phyloP scores from a whole-genome alignment of 2,113 vertebrate genomes.

The Nyctereutes procyonoides region DNA sequence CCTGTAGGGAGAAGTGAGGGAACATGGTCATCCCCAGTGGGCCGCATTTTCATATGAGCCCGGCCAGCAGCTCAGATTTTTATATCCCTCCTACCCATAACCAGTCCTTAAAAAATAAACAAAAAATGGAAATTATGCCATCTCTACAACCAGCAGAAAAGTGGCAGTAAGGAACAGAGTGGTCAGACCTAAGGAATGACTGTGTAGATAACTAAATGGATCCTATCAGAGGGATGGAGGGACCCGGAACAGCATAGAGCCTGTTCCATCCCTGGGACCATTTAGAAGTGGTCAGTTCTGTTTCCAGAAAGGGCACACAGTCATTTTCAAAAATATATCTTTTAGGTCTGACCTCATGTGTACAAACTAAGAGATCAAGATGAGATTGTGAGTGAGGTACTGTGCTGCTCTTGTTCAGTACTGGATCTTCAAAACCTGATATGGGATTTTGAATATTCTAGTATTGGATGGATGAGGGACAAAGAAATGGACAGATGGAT shows the following conservation, averaged over 20 bases:
- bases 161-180: neutral
- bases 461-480: neutral
- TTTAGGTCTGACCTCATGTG: neutral
- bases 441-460: neutral
- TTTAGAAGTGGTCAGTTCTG: neutral
- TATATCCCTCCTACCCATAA: neutral
- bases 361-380: neutral
- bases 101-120: neutral
- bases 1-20: slow-evolving; percentile 83
- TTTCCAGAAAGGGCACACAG: neutral
- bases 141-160: neutral
- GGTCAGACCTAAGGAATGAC: neutral
- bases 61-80: fast-evolving
- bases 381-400: neutral
- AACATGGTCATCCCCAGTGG: fast-evolving
- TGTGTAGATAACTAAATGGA: neutral
- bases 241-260: neutral
- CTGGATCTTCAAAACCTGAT: neutral
- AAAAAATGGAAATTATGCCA: neutral
- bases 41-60: neutral
- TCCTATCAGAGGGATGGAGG: neutral
- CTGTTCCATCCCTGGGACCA: neutral
- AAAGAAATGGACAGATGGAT: neutral
- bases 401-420: neutral
- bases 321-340: neutral